Conservation (phyloP, 2,113 vertebrate genomes). For the Aleadryas rufinucha region DNA sequence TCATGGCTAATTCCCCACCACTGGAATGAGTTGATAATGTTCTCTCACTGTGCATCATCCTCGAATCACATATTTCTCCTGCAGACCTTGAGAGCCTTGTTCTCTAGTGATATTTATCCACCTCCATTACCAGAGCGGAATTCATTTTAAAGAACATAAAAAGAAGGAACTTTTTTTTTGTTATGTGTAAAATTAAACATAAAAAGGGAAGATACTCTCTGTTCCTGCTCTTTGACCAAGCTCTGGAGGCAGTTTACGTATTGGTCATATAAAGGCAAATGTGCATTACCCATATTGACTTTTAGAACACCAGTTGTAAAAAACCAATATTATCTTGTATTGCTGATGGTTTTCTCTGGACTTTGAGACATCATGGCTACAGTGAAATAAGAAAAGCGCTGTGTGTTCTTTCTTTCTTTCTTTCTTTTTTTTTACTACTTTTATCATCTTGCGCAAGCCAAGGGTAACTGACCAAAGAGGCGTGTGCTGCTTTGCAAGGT, state of each 20-base stretch:
- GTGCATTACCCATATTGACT: not conserved
- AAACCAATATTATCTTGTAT: not conserved
- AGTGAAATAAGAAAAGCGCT: not conserved
- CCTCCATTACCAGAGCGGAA: not conserved
- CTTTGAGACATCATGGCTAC: not conserved
- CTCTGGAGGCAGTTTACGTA: not conserved
- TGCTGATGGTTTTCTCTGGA: conserved; percentile 15
- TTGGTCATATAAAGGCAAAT: not conserved
- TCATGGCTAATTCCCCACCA: not conserved
- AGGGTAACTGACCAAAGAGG: conserved; percentile 59
- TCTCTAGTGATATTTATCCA: not conserved
- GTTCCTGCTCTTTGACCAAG: not conserved
- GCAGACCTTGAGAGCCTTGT: not conserved
- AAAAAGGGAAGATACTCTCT: not conserved
- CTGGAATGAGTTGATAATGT: not conserved
- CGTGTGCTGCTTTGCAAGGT: conserved; percentile 54
- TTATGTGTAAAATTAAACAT: not conserved
- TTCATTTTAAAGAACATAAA: not conserved
- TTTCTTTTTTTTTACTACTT: not conserved
- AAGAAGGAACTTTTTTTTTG: not conserved
- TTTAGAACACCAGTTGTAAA: not conserved
- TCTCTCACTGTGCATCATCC: not conserved
- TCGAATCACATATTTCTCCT: not conserved
- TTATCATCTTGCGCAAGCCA: conserved; percentile 22
- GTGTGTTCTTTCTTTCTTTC: not conserved